Evolutionary conservation across 2,888 invertebrate species (phyloP), one percentile per base, ranked within the genome.

Genomic region (Amiota minor): DNA sequence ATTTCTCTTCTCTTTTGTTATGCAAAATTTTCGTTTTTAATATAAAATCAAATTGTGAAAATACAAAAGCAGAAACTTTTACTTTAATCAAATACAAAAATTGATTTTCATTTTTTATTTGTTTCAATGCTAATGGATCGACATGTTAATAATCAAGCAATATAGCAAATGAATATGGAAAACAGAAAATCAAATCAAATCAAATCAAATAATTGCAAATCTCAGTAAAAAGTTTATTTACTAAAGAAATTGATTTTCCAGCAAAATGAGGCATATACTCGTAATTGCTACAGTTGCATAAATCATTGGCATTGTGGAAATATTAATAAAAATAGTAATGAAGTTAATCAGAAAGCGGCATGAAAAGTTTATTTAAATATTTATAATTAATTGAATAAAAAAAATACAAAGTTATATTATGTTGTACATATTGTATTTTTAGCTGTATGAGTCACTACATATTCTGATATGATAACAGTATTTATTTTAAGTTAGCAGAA

Each of bases 151-250:
- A 65, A 65, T 12, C 61, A 50, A 61, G 62, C 71, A 64, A 35
- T 35, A 35, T 35, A 35, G 49, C 35, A 35, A 64, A 71, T 71
- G 64, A 49, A 35, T 35, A 35, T 35, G 35, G 35, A 35, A 35
- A 35, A 35, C 35, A n/a, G 16, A 18, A 70, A 70, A 55, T 45
- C 46, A 70, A 55, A 70, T 11, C 47, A 23, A 55, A 70, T 11
- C 47, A 23, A 69, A 23, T 46, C 9, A 59, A 70, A 61, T 53
- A 56, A 67, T 67, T 35, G 45, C 46, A 72, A 65, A 71, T 16
- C 47, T 56, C 35, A 67, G 67, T 56, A 72, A 72, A 72, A 72
- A 72, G 72, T 72, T 35, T 8, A 35, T 35, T 72, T 47, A 18
- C 56, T 47, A 72, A 67, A 71, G 47, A 65, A 72, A 35, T 59